A percentile compares a stretch with the other conserved stretches of the same genome.
phyloP scores from a whole-genome alignment of 2,113 vertebrate genomes.

The Capreolus pygargus region DNA sequence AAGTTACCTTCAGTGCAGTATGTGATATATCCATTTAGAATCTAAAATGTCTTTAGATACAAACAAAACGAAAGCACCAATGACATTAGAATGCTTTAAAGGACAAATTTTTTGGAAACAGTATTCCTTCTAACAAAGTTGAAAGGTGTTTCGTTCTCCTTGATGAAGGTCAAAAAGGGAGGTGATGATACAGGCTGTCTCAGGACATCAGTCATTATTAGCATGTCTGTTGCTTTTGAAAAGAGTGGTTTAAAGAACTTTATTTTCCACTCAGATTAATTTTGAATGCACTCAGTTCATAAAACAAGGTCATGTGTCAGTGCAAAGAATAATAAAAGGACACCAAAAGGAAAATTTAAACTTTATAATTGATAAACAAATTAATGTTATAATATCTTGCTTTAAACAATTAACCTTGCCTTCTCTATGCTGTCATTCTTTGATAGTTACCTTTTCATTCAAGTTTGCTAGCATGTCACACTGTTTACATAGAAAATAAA shows the following conservation, averaged over 20 bases:
- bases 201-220: background rate
- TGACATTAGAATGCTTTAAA: conserved; percentile 16
- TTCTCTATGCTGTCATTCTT: background rate
- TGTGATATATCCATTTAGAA: background rate
- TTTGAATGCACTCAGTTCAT: background rate
- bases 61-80: background rate
- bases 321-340: background rate
- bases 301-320: background rate
- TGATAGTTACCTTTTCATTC: background rate
- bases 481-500: conserved; percentile 21
- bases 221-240: background rate
- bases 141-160: background rate
- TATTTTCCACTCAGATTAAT: background rate
- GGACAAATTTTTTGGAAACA: background rate
- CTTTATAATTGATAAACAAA: conserved; percentile 14
- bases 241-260: conserved; percentile 16
- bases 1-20: conserved; percentile 68
- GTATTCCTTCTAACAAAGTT: background rate
- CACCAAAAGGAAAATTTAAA: background rate
- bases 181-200: background rate
- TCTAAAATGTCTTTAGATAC: background rate
- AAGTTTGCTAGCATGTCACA: background rate
- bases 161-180: background rate
- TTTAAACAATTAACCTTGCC: conserved; percentile 1
- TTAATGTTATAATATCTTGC: background rate